These are phyloP conservation scores for Pseudolycoriella hygida DNA, from an alignment of 2,888 invertebrate species.

Conservation along the genomic window DNA sequence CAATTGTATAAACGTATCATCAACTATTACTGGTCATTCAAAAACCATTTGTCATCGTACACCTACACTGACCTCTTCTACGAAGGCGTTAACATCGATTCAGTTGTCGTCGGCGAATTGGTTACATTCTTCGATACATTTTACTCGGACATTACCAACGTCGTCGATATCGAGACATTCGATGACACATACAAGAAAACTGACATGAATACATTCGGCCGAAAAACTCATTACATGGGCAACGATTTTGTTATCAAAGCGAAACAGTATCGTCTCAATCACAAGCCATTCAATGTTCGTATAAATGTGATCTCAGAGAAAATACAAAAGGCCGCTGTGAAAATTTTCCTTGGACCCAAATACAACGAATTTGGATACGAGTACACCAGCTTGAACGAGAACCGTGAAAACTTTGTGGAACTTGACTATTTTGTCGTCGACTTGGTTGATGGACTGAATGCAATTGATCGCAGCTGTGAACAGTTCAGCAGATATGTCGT, in stretches of 20 bases:
- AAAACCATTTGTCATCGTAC: conserved; percentile 38
- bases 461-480: conserved; percentile 38
- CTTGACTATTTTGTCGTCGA: conserved; percentile 45
- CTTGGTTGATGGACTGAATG: conserved; percentile 35
- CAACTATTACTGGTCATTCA: conserved; percentile 33
- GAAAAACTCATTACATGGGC: conserved; percentile 19
- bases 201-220: conserved; percentile 16
- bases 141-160: conserved; percentile 38
- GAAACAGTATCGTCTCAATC: conserved; percentile 43
- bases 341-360: conserved; percentile 54
- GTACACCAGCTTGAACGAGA: conserved; percentile 35
- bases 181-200: conserved; percentile 13
- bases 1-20: conserved; percentile 44
- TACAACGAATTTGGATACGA: conserved; percentile 35
- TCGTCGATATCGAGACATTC: conserved; percentile 23
- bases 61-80: conserved; percentile 39
- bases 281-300: conserved; percentile 43
- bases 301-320: conserved; percentile 39
- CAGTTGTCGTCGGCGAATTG: conserved; percentile 42
- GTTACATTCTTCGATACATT: conserved; percentile 52
- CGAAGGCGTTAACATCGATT: conserved; percentile 44
- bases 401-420: conserved; percentile 46
- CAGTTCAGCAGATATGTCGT: conserved; percentile 46
- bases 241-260: conserved; percentile 34
- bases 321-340: conserved; percentile 39